Percentiles rank a stretch among this genome's conserved stretches.
Evolutionary conservation across 2,797 vertebrate genomes (phyloP).

Genomic region (Aeoliscus strigatus): DNA sequence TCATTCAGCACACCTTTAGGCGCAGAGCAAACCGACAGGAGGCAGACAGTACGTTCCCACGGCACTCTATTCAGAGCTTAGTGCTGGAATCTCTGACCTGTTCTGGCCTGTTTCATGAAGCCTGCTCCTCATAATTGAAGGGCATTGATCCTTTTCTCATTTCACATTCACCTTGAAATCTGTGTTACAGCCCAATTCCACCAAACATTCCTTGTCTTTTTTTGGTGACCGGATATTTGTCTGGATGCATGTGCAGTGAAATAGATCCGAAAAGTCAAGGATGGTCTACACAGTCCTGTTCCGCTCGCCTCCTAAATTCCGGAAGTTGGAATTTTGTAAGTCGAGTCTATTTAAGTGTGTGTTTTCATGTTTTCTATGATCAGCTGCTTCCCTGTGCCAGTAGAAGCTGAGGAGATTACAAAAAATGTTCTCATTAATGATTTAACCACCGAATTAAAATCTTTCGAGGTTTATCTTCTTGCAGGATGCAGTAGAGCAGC

Average conservation of each 20-base stretch:
- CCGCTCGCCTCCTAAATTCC: slow-evolving; percentile 4
- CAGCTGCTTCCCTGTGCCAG: slow-evolving; percentile 51
- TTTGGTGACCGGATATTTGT: slow-evolving; percentile 35
- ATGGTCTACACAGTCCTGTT: slow-evolving; percentile 11
- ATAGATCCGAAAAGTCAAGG: slow-evolving; percentile 34
- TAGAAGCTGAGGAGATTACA: slow-evolving; percentile 56
- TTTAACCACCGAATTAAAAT: slow-evolving; percentile 56
- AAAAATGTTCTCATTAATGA: slow-evolving; percentile 58
- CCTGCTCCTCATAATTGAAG: slow-evolving; percentile 63
- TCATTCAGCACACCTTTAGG: slow-evolving; percentile 56
- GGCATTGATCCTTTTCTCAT: slow-evolving; percentile 58
- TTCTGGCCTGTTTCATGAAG: slow-evolving; percentile 66
- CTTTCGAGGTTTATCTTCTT: slow-evolving; percentile 32
- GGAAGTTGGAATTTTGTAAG: too few species aligned
- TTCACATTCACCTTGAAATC: slow-evolving; percentile 64
- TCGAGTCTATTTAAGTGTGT: slow-evolving; percentile 7
- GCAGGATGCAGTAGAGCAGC: slow-evolving; percentile 7
- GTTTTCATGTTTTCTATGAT: slow-evolving; percentile 53
- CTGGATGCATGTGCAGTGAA: slow-evolving; percentile 5
- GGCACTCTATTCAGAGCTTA: slow-evolving; percentile 64
- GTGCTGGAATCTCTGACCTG: slow-evolving; percentile 66
- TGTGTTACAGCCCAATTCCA: slow-evolving; percentile 51
- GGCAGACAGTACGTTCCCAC: slow-evolving; percentile 62
- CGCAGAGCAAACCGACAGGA: slow-evolving; percentile 44
- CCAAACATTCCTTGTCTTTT: slow-evolving; percentile 33